Conservation (phyloP, 2,797 vertebrate genomes). For the Lagocephalus sceleratus region DNA sequence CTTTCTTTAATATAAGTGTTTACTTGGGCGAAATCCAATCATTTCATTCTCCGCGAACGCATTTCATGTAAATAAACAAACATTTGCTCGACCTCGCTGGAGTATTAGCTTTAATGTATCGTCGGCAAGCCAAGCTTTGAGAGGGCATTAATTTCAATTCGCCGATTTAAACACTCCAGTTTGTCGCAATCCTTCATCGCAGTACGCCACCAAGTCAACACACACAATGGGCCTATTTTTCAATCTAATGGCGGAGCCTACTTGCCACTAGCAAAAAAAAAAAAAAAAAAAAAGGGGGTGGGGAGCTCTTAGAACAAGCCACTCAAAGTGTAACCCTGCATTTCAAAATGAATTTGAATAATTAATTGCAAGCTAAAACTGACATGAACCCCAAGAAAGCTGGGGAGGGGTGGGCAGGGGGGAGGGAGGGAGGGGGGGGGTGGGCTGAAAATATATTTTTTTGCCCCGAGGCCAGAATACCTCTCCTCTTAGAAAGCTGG, state of each 20-base stretch:
- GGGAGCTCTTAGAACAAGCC: constrained; percentile 69
- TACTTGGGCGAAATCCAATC: constrained; percentile 70
- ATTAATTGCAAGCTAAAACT: constrained; percentile 76
- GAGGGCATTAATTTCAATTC: constrained; percentile 98
- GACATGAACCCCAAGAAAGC: constrained; percentile 60
- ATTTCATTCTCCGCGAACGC: constrained; percentile 63
- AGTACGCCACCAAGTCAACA: constrained; percentile 73
- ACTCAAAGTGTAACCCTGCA: constrained; percentile 72
- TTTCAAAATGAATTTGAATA: constrained; percentile 79
- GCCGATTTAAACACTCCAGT: constrained; percentile 93
- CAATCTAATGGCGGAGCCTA: constrained; percentile 78
- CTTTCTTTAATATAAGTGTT: constrained; percentile 64
- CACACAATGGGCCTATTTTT: constrained; percentile 81
- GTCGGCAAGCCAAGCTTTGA: constrained; percentile 87
- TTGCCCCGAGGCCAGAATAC: constrained; percentile 66
- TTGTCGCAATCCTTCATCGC: constrained; percentile 91
- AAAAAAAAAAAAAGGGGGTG: constrained; percentile 44
- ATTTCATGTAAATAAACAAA: constrained; percentile 91
- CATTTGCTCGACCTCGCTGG: constrained; percentile 88
- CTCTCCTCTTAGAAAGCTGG: constrained; percentile 70
- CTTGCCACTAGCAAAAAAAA: constrained; percentile 66
- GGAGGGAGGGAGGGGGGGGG: constrained; percentile 1
- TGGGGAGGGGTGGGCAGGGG: not conserved
- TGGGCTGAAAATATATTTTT: constrained; percentile 59
- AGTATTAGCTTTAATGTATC: constrained; percentile 89